Conservation (phyloP, 2,888 invertebrate species). For the Neelides folsomi region DNA sequence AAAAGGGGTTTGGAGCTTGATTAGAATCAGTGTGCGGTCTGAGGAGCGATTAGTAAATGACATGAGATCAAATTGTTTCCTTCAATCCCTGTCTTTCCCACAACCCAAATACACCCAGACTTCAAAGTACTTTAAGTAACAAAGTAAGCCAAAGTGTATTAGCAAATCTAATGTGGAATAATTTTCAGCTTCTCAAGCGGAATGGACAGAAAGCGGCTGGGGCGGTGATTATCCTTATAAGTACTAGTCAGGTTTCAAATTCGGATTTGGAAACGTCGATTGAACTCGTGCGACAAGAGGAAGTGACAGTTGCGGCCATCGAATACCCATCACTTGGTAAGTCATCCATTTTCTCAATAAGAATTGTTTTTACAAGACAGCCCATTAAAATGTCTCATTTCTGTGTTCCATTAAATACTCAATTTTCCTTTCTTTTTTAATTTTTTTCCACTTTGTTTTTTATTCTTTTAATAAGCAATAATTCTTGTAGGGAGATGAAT, state of each 20-base stretch:
- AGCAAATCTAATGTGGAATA: too few relatives aligned
- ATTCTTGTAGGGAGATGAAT: too few relatives aligned
- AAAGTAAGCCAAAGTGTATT: too few relatives aligned
- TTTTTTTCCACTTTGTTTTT: too few relatives aligned
- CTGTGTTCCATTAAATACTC: too few relatives aligned
- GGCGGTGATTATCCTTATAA: conserved; percentile 33
- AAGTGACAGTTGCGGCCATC: conserved; percentile 31
- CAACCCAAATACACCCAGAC: too few relatives aligned
- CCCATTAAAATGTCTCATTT: too few relatives aligned
- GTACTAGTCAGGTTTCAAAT: conserved; percentile 32
- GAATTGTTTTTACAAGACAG: too few relatives aligned
- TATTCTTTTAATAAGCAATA: too few relatives aligned
- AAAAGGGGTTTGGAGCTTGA: conserved; percentile 13
- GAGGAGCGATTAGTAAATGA: conserved; percentile 31
- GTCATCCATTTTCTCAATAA: conserved; percentile 1
- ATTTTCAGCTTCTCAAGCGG: conserved; percentile 27
- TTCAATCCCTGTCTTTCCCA: conserved; percentile 10
- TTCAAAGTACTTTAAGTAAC: too few relatives aligned
- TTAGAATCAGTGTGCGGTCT: conserved; percentile 27
- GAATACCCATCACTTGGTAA: conserved; percentile 33
- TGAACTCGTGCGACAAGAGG: conserved; percentile 29
- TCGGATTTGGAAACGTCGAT: conserved; percentile 32
- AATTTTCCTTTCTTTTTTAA: too few relatives aligned
- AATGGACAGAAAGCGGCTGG: conserved; percentile 32
- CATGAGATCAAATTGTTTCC: conserved; percentile 21